These are phyloP conservation scores for Silvanus unidentatus DNA, from an alignment of 2,888 invertebrate genomes.

Conservation along the genomic window DNA sequence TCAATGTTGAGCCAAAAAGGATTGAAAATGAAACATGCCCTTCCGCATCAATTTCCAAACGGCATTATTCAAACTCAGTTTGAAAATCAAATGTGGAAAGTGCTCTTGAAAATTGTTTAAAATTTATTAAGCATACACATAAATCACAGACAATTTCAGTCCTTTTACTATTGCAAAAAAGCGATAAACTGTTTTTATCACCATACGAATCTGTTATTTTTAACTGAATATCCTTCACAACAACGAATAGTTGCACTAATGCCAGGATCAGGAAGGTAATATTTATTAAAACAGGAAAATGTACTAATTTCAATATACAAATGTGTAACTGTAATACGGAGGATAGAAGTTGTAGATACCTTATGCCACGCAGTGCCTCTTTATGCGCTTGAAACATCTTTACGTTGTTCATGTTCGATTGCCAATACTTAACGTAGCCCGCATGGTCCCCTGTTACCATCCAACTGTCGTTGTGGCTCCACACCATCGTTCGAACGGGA, in stretches of 20 bases:
- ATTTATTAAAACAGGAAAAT: conserved; percentile 40
- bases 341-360: conserved; percentile 60
- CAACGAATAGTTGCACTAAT: conserved; percentile 30
- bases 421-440: conserved; percentile 99
- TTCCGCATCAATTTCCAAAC: conserved; percentile 38
- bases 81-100: conserved; percentile 39
- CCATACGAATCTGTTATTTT: conserved; percentile 6
- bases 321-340: conserved; percentile 37
- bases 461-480: conserved; percentile 99
- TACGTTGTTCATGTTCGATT: conserved; percentile 99
- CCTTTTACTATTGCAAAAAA: no score
- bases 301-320: conserved; percentile 37
- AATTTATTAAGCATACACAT: no score
- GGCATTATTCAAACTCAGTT: conserved; percentile 20
- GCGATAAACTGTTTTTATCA: conserved; percentile 11
- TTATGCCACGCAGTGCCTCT: conserved; percentile 97
- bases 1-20: conserved; percentile 23
- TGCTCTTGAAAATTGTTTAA: conserved; percentile 22
- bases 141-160: no score
- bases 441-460: conserved; percentile 99
- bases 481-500: conserved; percentile 98
- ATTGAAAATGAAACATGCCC: conserved; percentile 40
- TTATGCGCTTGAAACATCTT: conserved; percentile 99
- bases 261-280: conserved; percentile 40
- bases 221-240: conserved; percentile 6